Evolutionary conservation across 37 sponge, comb jelly and placozoan genomes (phyloP).

Genomic region (Hormiphora californensis): DNA sequence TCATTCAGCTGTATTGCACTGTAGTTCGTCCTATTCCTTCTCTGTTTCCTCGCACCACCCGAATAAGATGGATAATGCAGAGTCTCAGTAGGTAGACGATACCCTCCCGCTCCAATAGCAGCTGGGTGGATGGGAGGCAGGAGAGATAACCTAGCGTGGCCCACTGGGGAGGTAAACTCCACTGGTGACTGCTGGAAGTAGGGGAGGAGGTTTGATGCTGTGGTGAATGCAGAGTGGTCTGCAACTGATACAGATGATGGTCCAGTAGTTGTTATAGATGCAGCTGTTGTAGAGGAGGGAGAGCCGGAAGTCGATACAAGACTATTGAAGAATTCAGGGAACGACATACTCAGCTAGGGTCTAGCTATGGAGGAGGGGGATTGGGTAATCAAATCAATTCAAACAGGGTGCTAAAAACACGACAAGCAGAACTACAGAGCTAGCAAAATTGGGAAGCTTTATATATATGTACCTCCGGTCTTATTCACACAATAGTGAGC

Average conservation of each 20-base stretch:
- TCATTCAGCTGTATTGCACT: neutral
- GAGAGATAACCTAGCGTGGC: neutral
- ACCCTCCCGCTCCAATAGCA: too few species aligned
- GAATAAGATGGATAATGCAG: neutral
- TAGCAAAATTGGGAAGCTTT: too few species aligned
- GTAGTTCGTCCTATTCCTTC: neutral
- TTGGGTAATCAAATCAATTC: too few species aligned
- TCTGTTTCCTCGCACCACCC: neutral
- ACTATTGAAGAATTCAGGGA: neutral
- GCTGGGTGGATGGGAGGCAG: neutral
- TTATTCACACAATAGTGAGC: too few species aligned
- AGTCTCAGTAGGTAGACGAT: neutral
- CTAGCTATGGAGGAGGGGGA: too few species aligned
- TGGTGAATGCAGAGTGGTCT: neutral
- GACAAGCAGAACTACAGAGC: too few species aligned
- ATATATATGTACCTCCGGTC: too few species aligned
- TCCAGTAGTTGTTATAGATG: neutral
- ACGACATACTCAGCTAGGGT: neutral
- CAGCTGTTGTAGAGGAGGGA: neutral
- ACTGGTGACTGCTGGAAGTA: neutral
- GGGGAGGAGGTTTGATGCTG: constrained; percentile 2
- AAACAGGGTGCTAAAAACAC: neutral
- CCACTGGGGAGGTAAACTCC: neutral
- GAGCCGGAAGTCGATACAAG: too few species aligned
- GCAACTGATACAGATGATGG: neutral